These are phyloP conservation scores for Alcis repandata DNA, from an alignment of 2,888 invertebrate species.

Conservation along the genomic window DNA sequence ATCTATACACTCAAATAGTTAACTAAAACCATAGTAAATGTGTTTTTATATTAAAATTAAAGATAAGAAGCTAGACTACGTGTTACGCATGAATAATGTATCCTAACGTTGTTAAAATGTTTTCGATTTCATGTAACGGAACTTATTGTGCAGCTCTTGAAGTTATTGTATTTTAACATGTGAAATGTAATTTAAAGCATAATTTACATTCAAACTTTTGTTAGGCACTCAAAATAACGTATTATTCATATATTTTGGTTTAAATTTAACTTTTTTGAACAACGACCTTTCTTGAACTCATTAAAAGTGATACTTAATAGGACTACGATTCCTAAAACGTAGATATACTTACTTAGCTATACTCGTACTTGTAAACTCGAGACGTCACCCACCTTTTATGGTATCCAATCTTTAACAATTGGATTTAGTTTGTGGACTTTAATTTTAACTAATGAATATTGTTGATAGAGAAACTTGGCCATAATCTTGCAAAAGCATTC, in stretches of 20 bases:
- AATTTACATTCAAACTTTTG: too few relatives aligned
- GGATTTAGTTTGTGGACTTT: conserved; percentile 1
- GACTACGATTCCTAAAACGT: too few relatives aligned
- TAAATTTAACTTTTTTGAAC: conserved; percentile 1
- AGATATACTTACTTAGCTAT: neutral
- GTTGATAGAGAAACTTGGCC: neutral
- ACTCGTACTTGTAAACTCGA: neutral
- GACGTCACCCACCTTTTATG: conserved; percentile 16
- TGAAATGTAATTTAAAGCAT: too few relatives aligned
- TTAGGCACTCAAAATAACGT: too few relatives aligned
- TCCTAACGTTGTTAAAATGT: too few relatives aligned
- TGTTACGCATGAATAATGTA: neutral
- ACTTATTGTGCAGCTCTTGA: too few relatives aligned
- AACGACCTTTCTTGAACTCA: conserved; percentile 11
- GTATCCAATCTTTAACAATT: conserved; percentile 19
- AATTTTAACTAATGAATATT: neutral
- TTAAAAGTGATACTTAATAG: neutral
- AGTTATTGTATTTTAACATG: too few relatives aligned
- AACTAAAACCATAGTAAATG: neutral
- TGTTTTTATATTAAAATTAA: neutral
- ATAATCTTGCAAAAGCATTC: neutral
- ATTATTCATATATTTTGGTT: neutral
- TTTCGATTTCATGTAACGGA: too few relatives aligned
- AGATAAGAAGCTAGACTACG: neutral
- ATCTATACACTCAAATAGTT: too few relatives aligned